A percentile compares a stretch with the other conserved stretches of the same genome.
These are phyloP conservation scores for Meteorus colon DNA, from an alignment of 2,888 invertebrate species.

Conservation along the genomic window DNA sequence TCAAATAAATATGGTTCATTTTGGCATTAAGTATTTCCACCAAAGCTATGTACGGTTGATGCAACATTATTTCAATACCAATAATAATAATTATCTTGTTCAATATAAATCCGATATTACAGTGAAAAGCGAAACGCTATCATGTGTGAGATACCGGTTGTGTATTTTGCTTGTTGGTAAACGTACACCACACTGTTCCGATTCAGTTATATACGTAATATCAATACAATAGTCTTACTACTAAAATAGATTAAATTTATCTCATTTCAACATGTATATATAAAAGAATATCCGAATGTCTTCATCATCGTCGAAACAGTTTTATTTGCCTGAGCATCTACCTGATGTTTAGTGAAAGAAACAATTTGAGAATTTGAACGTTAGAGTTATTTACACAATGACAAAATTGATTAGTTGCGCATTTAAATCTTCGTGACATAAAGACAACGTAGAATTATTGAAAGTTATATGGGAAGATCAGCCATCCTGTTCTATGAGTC, in stretches of 20 bases:
- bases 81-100: background rate
- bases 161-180: slow-evolving; percentile 2
- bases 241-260: slow-evolving; percentile 9
- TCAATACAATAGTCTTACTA: slow-evolving; percentile 13
- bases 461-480: background rate
- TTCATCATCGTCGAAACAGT: background rate
- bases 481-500: slow-evolving; percentile 5
- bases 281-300: background rate
- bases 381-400: background rate
- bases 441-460: background rate
- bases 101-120: background rate
- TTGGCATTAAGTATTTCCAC: background rate
- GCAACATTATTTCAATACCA: background rate
- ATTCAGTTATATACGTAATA: background rate
- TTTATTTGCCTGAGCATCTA: background rate
- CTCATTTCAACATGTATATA: background rate
- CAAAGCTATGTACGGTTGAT: background rate
- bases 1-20: background rate
- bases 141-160: background rate
- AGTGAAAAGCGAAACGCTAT: background rate
- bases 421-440: background rate
- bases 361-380: background rate
- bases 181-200: background rate
- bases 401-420: background rate
- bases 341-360: too few relatives aligned